Conservation (phyloP, 2,797 vertebrate species). For the Eulemur rubriventer region DNA sequence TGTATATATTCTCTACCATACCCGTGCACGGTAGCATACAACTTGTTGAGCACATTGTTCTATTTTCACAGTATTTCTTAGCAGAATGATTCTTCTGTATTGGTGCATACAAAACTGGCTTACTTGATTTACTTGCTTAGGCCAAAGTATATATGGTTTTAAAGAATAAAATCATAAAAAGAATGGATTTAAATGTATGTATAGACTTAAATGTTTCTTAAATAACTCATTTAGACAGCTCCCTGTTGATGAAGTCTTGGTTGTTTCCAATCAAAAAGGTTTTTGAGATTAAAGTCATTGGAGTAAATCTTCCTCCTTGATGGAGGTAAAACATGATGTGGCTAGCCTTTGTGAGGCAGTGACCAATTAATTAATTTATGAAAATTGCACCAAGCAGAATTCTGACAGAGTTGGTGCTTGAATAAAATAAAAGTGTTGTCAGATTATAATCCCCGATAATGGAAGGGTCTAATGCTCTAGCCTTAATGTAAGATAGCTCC, state of each 20-base stretch:
- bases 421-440: not conserved
- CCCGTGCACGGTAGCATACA: not conserved
- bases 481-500: not conserved
- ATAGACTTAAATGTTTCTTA: not conserved
- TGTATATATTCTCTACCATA: not conserved
- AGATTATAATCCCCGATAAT: not conserved
- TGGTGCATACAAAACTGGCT: not conserved
- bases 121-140: not conserved
- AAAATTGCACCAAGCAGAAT: constrained; percentile 9
- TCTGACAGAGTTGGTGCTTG: not conserved
- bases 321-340: not conserved
- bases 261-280: not conserved
- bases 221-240: not conserved
- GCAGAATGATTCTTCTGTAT: not conserved
- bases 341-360: not conserved
- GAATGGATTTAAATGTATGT: not conserved
- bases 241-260: not conserved
- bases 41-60: not conserved
- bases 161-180: not conserved
- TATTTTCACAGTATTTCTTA: constrained; percentile 10
- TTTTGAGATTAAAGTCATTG: not conserved
- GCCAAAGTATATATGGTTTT: not conserved
- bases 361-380: not conserved
- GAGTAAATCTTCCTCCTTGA: not conserved
- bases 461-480: not conserved